Evolutionary conservation across 2,113 vertebrate genomes (phyloP), one percentile per base, ranked within the genome.

Genomic region (Malurus elegans): DNA sequence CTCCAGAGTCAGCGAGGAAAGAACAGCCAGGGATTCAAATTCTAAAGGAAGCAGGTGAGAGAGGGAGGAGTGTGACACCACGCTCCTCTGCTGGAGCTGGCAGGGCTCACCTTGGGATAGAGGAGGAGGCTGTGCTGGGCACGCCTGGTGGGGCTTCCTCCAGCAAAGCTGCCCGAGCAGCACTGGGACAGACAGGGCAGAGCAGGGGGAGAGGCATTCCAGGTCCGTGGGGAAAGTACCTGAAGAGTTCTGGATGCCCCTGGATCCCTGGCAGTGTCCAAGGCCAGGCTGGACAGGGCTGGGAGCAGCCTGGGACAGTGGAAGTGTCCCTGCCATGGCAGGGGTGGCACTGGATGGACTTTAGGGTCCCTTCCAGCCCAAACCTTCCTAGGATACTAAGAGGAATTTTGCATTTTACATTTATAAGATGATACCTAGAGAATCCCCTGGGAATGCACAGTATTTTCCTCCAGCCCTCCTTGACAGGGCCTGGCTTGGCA

Each of bases 161-260:
- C 2, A 48, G 32, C 38, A 54, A 45, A 78, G 42, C n/a, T 0
- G 0, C 44, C 23, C 3, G 42, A 32, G 53, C 61, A 38, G 26
- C 0, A 0, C 66, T 2, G 4, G 47, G 23, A 42, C 48, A 29
- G 28, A 31, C 7, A 9, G 4, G n/a, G 26, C 32, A 40, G 14
- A 54, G 70, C 25, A 53, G 34, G 38, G n/a, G 13, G 45, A 70
- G 56, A 26, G 28, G 18, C 18, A n/a, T 44, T 36, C 31, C 66
- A 57, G 44, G 42, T 31, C 42, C 26, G 4, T 12, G 32, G 10
- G 23, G 45, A 74, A 58, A 45, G 51, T 7, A 23, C 13, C 29
- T 54, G 4, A 18, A 0, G 4, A 10, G 20, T 40, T 53, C 47
- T 67, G 61, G 10, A 24, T 17, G 23, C 23, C 8, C 36, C 69